Evolutionary conservation across 2,888 invertebrate species (phyloP).

Genomic region (Cremastinae sp.): DNA sequence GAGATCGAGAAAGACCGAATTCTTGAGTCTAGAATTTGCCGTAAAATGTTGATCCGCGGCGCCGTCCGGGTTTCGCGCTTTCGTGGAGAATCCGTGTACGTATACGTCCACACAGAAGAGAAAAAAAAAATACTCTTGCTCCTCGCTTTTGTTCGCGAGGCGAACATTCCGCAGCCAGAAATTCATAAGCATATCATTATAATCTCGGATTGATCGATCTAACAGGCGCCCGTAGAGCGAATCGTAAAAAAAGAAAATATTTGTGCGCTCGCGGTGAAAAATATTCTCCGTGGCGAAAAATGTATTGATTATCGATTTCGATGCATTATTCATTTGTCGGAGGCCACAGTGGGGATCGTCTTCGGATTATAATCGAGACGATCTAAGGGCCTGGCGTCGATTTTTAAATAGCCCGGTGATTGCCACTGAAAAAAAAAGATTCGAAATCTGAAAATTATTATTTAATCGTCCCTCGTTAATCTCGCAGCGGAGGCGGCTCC

Average conservation of each 20-base stretch:
- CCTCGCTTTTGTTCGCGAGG: constrained; percentile 42
- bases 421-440: neutral
- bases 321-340: constrained; percentile 27
- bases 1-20: constrained; percentile 14
- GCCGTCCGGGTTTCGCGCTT: constrained; percentile 42
- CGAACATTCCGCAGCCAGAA: constrained; percentile 36
- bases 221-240: constrained; percentile 7
- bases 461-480: constrained; percentile 12
- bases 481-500: neutral
- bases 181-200: constrained; percentile 47
- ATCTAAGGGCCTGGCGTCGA: neutral
- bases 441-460: constrained; percentile 15
- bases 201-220: constrained; percentile 41
- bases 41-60: constrained; percentile 65
- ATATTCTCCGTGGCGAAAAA: constrained; percentile 18
- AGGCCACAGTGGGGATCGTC: neutral
- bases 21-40: constrained; percentile 43
- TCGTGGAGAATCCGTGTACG: constrained; percentile 1
- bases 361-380: neutral
- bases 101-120: constrained; percentile 3
- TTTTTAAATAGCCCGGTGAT: neutral
- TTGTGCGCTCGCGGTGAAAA: neutral
- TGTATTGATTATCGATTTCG: constrained; percentile 34
- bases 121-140: neutral
- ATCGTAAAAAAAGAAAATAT: constrained; percentile 8